These are phyloP conservation scores for Parambassis ranga DNA, from an alignment of 2,797 vertebrate genomes.

Conservation along the genomic window DNA sequence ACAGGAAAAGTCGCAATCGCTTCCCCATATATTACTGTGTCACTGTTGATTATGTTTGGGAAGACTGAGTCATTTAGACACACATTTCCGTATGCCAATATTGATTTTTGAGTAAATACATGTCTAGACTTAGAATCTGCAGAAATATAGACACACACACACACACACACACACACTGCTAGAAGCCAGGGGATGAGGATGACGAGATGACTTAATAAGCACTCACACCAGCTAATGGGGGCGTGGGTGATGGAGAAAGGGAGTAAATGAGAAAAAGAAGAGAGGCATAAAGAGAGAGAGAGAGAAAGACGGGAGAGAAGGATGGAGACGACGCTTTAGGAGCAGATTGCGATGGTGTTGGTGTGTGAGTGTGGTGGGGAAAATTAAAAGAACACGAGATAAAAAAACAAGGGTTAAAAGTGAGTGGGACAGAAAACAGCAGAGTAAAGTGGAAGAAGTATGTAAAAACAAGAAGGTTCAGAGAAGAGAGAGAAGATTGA, in stretches of 20 bases:
- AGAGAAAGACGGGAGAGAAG: not conserved
- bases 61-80: slow-evolving; percentile 36
- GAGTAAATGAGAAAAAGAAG: slow-evolving; percentile 54
- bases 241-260: slow-evolving; percentile 57
- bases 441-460: not conserved
- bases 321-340: slow-evolving; percentile 27
- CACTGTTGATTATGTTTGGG: slow-evolving; percentile 23
- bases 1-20: too few relatives aligned
- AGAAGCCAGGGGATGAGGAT: slow-evolving; percentile 52
- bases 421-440: slow-evolving; percentile 12
- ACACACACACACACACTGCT: slow-evolving; percentile 13
- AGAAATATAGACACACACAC: slow-evolving; percentile 23
- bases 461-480: not conserved
- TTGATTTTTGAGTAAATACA: slow-evolving; percentile 55
- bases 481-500: slow-evolving; percentile 35
- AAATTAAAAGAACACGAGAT: slow-evolving; percentile 24
- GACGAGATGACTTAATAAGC: slow-evolving; percentile 74
- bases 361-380: slow-evolving; percentile 2
- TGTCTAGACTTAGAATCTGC: slow-evolving; percentile 49
- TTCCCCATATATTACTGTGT: slow-evolving; percentile 12
- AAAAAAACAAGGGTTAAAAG: slow-evolving; percentile 26
- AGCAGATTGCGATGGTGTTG: slow-evolving; percentile 32
- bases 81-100: slow-evolving; percentile 38
- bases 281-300: slow-evolving; percentile 21
- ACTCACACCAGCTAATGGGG: slow-evolving; percentile 69